Evolutionary conservation across 2,888 invertebrate genomes (phyloP).

Genomic region (Apamea crenata): DNA sequence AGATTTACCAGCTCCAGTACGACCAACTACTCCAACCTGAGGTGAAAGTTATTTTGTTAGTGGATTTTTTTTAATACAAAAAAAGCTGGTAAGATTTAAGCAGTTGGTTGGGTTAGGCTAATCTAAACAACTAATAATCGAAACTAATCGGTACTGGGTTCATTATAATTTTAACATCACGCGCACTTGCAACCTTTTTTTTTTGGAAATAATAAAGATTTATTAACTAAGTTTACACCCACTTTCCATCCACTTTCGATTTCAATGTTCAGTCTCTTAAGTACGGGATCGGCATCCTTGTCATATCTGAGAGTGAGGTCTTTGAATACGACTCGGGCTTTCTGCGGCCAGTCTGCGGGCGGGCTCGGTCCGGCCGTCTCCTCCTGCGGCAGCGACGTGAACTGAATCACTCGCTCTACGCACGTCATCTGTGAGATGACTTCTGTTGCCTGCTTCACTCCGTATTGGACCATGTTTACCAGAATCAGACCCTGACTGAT

Average conservation of each 20-base stretch:
- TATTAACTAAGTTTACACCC: constrained; percentile 18
- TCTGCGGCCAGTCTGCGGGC: constrained; percentile 91
- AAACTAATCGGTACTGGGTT: not conserved
- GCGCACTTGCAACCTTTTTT: not conserved
- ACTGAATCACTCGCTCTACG: constrained; percentile 95
- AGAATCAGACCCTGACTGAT: constrained; percentile 93
- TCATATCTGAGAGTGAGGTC: constrained; percentile 92
- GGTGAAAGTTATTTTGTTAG: not conserved
- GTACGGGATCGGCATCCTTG: constrained; percentile 90
- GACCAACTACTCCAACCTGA: constrained; percentile 96
- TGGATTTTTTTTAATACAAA: not conserved
- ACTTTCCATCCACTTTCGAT: constrained; percentile 75
- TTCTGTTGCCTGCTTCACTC: constrained; percentile 95
- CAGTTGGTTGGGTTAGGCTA: not conserved
- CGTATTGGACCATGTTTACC: constrained; percentile 95
- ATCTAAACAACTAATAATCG: too few relatives aligned
- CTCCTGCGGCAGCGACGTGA: constrained; percentile 93
- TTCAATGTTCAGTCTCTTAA: constrained; percentile 76
- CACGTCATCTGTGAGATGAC: constrained; percentile 94
- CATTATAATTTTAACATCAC: not conserved
- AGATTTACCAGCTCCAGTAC: constrained; percentile 97
- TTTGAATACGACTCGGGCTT: constrained; percentile 91
- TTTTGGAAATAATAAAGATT: not conserved
- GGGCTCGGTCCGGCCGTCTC: constrained; percentile 91
- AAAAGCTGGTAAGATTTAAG: not conserved